Conservation (phyloP, 2,113 vertebrate genomes). For the Sphyrna mokarran region DNA sequence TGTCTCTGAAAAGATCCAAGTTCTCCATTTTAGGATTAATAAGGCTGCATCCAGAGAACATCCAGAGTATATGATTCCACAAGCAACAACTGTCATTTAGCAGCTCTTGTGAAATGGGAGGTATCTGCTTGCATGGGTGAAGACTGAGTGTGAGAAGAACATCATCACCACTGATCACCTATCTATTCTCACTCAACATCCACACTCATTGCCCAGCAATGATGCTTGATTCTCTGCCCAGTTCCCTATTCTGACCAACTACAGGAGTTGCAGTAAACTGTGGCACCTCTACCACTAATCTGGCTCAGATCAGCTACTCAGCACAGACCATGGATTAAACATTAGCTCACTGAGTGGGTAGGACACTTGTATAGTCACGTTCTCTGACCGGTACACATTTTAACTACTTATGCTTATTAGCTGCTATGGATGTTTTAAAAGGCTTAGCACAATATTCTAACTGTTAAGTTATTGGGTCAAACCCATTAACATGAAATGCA, state of each 20-base stretch:
- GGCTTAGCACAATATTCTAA: not conserved
- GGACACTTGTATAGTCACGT: slow-evolving; percentile 7
- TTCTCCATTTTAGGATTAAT: not conserved
- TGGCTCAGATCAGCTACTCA: not conserved
- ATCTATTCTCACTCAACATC: not conserved
- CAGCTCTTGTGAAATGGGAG: not conserved
- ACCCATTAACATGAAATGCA: not conserved
- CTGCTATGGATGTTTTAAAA: not conserved
- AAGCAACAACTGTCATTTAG: not conserved
- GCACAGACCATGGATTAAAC: slow-evolving; percentile 6
- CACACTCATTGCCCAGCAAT: not conserved
- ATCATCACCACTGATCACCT: not conserved
- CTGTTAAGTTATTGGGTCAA: slow-evolving; percentile 26
- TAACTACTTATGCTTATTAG: not conserved
- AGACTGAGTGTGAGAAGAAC: not conserved
- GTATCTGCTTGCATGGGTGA: not conserved
- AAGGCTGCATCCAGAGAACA: not conserved
- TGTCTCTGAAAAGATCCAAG: not conserved
- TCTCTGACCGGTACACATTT: not conserved
- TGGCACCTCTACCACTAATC: not conserved
- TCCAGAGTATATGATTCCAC: not conserved
- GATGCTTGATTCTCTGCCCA: not conserved
- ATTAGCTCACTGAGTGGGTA: slow-evolving; percentile 3
- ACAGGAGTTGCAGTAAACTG: not conserved
- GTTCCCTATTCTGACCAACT: not conserved